These are phyloP conservation scores for Muricea muricata DNA, from an alignment of 92 coral and sea anemone genomes.

Conservation along the genomic window DNA sequence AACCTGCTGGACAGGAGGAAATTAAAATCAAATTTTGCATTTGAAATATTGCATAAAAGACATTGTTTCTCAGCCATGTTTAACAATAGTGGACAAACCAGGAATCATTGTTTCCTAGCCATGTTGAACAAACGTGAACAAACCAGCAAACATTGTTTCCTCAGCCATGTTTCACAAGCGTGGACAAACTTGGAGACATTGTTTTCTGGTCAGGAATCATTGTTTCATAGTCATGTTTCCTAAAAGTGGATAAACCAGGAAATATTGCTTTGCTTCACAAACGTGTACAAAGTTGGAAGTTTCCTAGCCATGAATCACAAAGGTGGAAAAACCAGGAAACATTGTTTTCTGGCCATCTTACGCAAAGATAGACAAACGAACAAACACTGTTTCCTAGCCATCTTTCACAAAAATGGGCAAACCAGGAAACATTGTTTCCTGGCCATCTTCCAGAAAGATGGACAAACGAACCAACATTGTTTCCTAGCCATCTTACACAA, in stretches of 20 bases:
- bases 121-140: not conserved
- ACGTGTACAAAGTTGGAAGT: not conserved
- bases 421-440: no score
- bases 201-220: not conserved
- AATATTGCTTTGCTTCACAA: not conserved
- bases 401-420: no score
- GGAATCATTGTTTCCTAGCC: not conserved
- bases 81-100: no score
- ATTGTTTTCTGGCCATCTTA: no score
- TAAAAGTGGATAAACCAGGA: not conserved
- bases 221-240: not conserved
- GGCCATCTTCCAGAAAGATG: not conserved
- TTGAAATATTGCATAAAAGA: no score
- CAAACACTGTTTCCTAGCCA: no score
- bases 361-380: not conserved
- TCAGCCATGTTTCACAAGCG: not conserved
- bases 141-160: not conserved
- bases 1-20: conserved; percentile 1
- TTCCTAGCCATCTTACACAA: not conserved
- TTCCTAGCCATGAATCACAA: not conserved
- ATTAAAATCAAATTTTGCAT: not conserved
- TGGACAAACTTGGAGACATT: not conserved
- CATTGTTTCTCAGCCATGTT: not conserved
- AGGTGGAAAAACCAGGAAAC: not conserved
- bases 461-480: not conserved